Evolutionary conservation across 2,888 invertebrate species (phyloP).

Genomic region (Phorcus lineatus): DNA sequence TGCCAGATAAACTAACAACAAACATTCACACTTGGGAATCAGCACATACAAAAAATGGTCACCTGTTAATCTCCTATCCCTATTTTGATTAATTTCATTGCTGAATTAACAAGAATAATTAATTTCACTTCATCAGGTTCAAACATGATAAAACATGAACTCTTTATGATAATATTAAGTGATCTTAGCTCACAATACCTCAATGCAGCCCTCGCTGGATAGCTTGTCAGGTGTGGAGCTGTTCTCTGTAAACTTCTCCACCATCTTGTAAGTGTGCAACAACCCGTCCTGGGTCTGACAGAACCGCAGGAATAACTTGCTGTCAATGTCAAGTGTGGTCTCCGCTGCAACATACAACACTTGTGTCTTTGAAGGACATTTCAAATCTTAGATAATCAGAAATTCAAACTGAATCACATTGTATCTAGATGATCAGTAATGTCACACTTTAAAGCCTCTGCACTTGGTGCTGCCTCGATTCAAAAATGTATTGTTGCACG

Average conservation of each 20-base stretch:
- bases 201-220: background rate
- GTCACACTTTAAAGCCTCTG: too few species aligned
- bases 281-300: slow-evolving; percentile 71
- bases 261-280: slow-evolving; percentile 66
- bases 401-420: background rate
- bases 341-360: slow-evolving; percentile 47
- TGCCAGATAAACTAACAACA: too few species aligned
- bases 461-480: too few species aligned
- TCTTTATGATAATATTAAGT: background rate
- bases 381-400: background rate
- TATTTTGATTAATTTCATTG: too few species aligned
- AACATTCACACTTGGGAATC: too few species aligned
- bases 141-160: background rate
- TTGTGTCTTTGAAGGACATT: background rate
- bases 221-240: slow-evolving; percentile 18
- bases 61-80: too few species aligned
- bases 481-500: too few species aligned
- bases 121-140: too few species aligned
- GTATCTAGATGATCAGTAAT: background rate
- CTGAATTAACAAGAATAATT: too few species aligned
- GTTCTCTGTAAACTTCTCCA: slow-evolving; percentile 43
- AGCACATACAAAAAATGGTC: too few species aligned
- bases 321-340: slow-evolving; percentile 73
- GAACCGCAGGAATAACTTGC: slow-evolving; percentile 71
- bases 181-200: background rate